These are phyloP conservation scores for Aphaenogaster rudis DNA, from an alignment of 1,140 invertebrate species.

Conservation along the genomic window DNA sequence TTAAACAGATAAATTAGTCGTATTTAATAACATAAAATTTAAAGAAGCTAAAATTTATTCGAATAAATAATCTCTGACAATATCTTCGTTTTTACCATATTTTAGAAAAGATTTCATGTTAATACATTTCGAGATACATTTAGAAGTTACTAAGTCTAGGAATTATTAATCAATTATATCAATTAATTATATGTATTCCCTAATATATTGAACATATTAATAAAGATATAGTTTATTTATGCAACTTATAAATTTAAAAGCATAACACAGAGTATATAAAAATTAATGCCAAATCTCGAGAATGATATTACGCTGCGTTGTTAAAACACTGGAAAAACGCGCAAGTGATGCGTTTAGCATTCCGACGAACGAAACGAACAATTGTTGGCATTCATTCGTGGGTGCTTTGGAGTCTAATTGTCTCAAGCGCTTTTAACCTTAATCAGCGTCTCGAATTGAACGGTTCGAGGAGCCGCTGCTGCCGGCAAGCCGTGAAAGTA, in stretches of 20 bases:
- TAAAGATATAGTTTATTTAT: not conserved
- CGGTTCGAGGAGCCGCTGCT: slow-evolving; percentile 38
- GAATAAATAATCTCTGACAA: not conserved
- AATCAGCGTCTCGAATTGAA: slow-evolving; percentile 61
- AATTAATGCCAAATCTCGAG: not conserved
- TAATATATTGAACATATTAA: not conserved
- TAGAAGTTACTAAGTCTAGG: not conserved
- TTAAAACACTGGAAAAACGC: not conserved
- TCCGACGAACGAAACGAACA: slow-evolving; percentile 3
- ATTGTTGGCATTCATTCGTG: slow-evolving; percentile 37
- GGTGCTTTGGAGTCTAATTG: slow-evolving; percentile 24
- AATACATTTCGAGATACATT: not conserved
- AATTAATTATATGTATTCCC: not conserved
- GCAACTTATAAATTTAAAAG: not conserved
- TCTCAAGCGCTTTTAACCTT: slow-evolving; percentile 32
- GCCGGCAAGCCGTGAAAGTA: slow-evolving; percentile 46
- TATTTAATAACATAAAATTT: not conserved
- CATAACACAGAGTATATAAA: not conserved
- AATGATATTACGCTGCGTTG: not conserved
- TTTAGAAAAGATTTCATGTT: not conserved
- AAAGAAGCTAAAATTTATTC: not conserved
- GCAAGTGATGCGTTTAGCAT: not conserved
- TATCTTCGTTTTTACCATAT: not conserved
- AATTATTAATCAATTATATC: not conserved
- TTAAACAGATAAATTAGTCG: not conserved